Evolutionary conservation across 1,140 invertebrate genomes (phyloP).

Genomic region (Varroa destructor): DNA sequence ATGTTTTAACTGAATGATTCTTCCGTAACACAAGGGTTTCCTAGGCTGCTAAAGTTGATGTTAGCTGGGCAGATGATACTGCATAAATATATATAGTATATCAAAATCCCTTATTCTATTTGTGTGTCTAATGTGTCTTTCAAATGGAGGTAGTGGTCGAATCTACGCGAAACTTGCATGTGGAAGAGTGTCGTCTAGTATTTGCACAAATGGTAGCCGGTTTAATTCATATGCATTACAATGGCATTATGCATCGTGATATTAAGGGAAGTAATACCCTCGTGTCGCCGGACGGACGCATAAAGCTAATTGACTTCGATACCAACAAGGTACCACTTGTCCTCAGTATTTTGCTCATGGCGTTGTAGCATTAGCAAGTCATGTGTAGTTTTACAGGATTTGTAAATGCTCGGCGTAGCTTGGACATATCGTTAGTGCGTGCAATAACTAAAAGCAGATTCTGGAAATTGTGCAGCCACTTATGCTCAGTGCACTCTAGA

Average conservation of each 20-base stretch:
- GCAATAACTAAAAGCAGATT: too few species aligned
- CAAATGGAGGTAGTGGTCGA: constrained; percentile 3
- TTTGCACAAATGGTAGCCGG: constrained; percentile 6
- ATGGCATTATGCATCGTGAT: constrained; percentile 13
- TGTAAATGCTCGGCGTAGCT: too few species aligned
- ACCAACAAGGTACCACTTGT: background rate
- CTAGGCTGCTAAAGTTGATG: too few species aligned
- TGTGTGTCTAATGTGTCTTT: background rate
- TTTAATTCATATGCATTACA: constrained; percentile 22
- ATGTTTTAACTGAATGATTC: too few species aligned
- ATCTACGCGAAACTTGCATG: background rate
- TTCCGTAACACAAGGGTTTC: too few species aligned
- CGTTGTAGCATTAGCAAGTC: background rate
- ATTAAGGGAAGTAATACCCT: constrained; percentile 14
- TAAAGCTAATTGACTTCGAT: constrained; percentile 18
- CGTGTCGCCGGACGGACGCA: background rate
- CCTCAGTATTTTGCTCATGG: background rate
- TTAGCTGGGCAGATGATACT: too few species aligned
- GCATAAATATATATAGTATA: too few species aligned
- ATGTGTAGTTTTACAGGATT: too few species aligned
- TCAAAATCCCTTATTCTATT: too few species aligned
- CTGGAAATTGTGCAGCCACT: too few species aligned
- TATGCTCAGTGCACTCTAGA: too few species aligned
- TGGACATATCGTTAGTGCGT: too few species aligned
- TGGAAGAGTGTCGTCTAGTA: constrained; percentile 2